Evolutionary conservation across 2,888 invertebrate species (phyloP).

Genomic region (Leptarthrus brevirostris): DNA sequence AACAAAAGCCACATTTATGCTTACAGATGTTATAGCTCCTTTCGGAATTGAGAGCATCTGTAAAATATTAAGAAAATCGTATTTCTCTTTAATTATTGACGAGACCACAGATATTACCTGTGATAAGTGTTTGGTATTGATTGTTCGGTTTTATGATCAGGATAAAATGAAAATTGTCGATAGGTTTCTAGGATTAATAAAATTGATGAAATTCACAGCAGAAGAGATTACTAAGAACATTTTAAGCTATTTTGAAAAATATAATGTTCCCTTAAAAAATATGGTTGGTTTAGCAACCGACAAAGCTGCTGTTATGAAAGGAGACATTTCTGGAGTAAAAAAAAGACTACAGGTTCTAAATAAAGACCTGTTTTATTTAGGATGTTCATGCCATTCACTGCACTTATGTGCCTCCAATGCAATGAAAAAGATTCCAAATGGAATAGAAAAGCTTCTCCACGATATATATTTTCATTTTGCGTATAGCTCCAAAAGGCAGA

Average conservation of each 20-base stretch:
- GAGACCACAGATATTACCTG: no score
- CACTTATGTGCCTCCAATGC: neutral
- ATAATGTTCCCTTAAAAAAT: neutral
- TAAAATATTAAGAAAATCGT: neutral
- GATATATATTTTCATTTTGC: constrained; percentile 1
- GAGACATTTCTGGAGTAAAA: neutral
- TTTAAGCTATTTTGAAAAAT: no score
- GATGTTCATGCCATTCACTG: constrained; percentile 8
- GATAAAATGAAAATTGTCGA: no score
- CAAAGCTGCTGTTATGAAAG: neutral
- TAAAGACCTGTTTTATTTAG: neutral
- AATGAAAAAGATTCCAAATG: neutral
- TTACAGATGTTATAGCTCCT: neutral
- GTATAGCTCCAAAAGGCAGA: constrained; percentile 1
- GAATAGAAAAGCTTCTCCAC: neutral
- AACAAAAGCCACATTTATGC: neutral
- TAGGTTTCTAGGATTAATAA: no score
- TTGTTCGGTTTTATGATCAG: no score
- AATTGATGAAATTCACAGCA: no score
- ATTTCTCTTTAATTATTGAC: neutral
- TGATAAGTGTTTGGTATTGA: no score
- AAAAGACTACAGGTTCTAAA: neutral
- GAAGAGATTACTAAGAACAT: no score
- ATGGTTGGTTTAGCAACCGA: neutral
- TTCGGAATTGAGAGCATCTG: neutral